Conservation (phyloP, 1,140 invertebrate genomes). For the Sycophila sp. region DNA sequence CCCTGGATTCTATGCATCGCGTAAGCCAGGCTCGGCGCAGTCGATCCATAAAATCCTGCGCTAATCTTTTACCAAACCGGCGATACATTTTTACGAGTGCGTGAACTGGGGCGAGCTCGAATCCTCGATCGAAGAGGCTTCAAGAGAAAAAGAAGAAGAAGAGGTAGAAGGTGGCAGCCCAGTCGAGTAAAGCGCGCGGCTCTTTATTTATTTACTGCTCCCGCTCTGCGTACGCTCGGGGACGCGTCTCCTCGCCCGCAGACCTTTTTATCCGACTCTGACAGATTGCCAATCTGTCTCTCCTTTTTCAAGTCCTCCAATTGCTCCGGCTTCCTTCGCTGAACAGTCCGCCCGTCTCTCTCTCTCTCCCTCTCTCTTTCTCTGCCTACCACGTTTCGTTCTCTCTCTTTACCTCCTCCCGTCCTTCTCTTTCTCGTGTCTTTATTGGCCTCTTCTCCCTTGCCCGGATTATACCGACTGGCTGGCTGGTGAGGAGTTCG, state of each 20-base stretch:
- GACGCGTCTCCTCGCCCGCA: conserved; percentile 19
- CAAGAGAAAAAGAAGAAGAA: background rate
- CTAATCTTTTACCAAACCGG: background rate
- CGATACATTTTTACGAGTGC: too few relatives aligned
- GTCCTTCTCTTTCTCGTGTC: conserved; percentile 29
- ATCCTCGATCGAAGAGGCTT: too few relatives aligned
- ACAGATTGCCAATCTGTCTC: conserved; percentile 32
- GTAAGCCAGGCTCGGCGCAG: too few relatives aligned
- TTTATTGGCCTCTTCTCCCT: too few relatives aligned
- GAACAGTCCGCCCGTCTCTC: conserved; percentile 30
- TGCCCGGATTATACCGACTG: too few relatives aligned
- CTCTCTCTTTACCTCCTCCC: background rate
- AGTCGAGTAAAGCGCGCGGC: background rate
- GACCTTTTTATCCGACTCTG: conserved; percentile 20
- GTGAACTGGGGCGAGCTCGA: too few relatives aligned
- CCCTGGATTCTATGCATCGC: too few relatives aligned
- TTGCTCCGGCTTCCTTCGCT: conserved; percentile 1
- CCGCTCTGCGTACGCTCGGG: background rate
- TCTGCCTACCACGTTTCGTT: background rate
- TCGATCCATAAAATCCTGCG: too few relatives aligned
- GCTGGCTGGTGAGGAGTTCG: too few relatives aligned
- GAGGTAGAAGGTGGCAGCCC: background rate
- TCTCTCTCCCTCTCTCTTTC: background rate
- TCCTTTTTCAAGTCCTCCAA: conserved; percentile 14
- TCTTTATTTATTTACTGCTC: background rate